phyloP scores from a whole-genome alignment of 2,113 vertebrate species.

The Emberiza fucata region DNA sequence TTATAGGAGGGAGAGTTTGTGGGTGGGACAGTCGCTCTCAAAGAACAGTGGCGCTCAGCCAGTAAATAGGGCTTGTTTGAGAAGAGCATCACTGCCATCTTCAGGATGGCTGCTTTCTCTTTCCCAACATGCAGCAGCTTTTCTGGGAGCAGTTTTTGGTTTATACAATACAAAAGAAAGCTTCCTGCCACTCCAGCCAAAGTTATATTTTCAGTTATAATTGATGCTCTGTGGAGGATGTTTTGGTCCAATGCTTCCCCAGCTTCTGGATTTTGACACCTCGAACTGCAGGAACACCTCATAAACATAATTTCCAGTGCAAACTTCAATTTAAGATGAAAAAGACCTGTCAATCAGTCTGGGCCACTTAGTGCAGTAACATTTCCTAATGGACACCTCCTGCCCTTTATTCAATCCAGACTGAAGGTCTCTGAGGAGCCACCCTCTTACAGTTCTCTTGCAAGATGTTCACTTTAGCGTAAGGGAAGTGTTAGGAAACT shows the following conservation, averaged over 20 bases:
- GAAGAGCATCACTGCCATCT: constrained; percentile 62
- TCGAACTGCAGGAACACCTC: neutral
- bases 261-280: neutral
- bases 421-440: neutral
- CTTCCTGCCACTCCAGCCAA: neutral
- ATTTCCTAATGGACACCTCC: neutral
- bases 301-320: neutral
- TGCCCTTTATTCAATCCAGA: neutral
- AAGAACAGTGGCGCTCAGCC: neutral
- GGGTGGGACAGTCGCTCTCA: constrained; percentile 1
- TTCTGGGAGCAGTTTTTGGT: neutral
- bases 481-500: neutral
- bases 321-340: neutral
- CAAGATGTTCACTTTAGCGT: fast-evolving
- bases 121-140: neutral
- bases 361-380: neutral
- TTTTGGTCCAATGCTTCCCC: neutral
- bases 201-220: neutral
- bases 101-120: neutral
- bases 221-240: neutral
- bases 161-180: neutral
- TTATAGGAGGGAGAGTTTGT: constrained; percentile 37
- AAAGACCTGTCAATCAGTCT: neutral
- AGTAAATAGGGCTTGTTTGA: neutral
- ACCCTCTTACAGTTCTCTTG: neutral